phyloP scores from a whole-genome alignment of 2,113 vertebrate species.

The Brienomyrus brachyistius region DNA sequence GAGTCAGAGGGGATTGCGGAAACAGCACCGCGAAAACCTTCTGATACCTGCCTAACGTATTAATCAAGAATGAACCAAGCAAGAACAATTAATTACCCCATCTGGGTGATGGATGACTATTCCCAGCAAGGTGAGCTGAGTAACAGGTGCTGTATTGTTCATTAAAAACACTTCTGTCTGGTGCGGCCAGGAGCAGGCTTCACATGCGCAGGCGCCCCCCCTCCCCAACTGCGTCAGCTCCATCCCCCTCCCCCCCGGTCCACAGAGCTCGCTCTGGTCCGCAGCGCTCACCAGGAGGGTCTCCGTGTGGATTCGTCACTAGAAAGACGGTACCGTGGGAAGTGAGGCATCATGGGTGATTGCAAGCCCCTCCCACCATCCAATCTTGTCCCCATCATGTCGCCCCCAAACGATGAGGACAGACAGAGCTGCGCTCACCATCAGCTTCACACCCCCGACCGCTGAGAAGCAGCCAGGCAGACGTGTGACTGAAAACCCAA shows the following conservation, averaged over 20 bases:
- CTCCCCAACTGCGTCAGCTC: not conserved
- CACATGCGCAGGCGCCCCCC: not conserved
- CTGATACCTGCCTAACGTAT: not conserved
- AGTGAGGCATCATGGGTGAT: not conserved
- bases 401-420: no score
- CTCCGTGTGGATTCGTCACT: not conserved
- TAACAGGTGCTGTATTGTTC: not conserved
- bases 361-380: not conserved
- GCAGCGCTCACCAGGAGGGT: no score
- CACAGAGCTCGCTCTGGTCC: no score
- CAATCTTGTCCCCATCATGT: not conserved
- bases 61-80: not conserved
- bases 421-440: no score
- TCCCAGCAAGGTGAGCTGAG: slow-evolving; percentile 2
- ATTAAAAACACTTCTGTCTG: not conserved
- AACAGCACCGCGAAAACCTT: not conserved
- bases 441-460: not conserved
- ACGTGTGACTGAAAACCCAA: not conserved
- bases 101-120: not conserved
- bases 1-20: not conserved
- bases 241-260: not conserved
- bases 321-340: not conserved
- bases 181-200: not conserved
- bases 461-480: not conserved
- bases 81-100: slow-evolving; percentile 6